Conservation (phyloP, 2,888 invertebrate genomes). For the Eudemis profundana region DNA sequence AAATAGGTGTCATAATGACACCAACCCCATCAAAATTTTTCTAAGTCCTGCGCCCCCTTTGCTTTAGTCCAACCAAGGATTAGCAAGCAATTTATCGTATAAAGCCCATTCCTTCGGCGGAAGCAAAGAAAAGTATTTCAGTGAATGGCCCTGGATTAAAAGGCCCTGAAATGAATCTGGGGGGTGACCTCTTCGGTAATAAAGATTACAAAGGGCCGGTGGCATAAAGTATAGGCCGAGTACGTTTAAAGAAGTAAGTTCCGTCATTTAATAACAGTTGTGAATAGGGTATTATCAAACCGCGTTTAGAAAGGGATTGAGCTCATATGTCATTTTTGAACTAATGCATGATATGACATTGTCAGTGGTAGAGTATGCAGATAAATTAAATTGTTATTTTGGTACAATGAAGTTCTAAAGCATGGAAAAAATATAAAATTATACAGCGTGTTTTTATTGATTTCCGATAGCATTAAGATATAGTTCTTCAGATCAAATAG, state of each 20-base stretch:
- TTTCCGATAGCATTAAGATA: too few species aligned
- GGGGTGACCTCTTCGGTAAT: slow-evolving; percentile 58
- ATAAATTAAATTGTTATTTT: too few species aligned
- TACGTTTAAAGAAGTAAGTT: slow-evolving; percentile 9
- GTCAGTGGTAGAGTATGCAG: too few species aligned
- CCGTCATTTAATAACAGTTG: neutral
- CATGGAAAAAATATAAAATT: too few species aligned
- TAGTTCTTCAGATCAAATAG: too few species aligned
- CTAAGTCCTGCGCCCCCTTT: neutral
- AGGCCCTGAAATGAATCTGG: slow-evolving; percentile 46
- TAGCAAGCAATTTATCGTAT: slow-evolving; percentile 32
- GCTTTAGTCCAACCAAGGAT: slow-evolving; percentile 10
- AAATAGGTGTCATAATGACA: too few species aligned
- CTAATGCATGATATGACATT: too few species aligned
- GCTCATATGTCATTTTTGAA: too few species aligned
- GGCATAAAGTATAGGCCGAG: slow-evolving; percentile 1
- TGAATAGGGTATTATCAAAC: neutral
- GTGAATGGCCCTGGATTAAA: slow-evolving; percentile 51
- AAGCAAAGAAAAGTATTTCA: slow-evolving; percentile 28
- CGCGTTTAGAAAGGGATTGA: too few species aligned
- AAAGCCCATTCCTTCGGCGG: slow-evolving; percentile 25
- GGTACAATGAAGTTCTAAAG: too few species aligned
- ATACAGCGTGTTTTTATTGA: too few species aligned
- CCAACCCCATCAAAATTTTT: too few species aligned
- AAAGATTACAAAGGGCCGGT: slow-evolving; percentile 56